Percentiles rank a stretch among this genome's conserved stretches.
Conservation (phyloP, 2,113 vertebrate genomes). For the Donacobius atricapilla region DNA sequence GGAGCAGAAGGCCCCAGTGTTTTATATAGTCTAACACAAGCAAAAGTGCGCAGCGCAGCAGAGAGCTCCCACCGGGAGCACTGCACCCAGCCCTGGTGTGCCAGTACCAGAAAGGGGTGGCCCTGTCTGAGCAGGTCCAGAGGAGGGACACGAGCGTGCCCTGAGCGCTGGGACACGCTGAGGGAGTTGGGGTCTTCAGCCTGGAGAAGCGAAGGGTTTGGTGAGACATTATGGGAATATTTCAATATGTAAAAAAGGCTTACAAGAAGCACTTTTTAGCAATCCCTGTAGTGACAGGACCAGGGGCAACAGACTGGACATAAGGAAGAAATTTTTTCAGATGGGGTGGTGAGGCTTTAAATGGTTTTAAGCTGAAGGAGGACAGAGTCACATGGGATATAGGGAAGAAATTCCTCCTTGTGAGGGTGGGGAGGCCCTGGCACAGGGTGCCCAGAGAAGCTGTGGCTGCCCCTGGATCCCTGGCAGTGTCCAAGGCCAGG, state of each 20-base stretch:
- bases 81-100: background rate
- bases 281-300: background rate
- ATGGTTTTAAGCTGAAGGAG: no score
- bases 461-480: background rate
- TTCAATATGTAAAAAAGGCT: background rate
- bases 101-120: rapidly evolving
- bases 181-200: rapidly evolving
- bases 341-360: no score
- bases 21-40: background rate
- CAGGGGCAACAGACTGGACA: background rate
- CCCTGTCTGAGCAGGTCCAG: rapidly evolving
- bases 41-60: background rate
- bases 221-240: background rate
- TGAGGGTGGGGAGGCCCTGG: background rate
- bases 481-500: background rate
- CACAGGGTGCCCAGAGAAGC: background rate
- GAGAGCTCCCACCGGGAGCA: background rate
- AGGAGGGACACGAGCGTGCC: background rate
- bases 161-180: background rate
- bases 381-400: no score
- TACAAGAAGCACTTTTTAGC: background rate
- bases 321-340: background rate
- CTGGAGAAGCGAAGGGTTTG: background rate
- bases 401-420: no score
- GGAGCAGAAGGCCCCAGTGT: background rate